Conservation (phyloP, 1,140 invertebrate genomes). For the Micrasema minimum region DNA sequence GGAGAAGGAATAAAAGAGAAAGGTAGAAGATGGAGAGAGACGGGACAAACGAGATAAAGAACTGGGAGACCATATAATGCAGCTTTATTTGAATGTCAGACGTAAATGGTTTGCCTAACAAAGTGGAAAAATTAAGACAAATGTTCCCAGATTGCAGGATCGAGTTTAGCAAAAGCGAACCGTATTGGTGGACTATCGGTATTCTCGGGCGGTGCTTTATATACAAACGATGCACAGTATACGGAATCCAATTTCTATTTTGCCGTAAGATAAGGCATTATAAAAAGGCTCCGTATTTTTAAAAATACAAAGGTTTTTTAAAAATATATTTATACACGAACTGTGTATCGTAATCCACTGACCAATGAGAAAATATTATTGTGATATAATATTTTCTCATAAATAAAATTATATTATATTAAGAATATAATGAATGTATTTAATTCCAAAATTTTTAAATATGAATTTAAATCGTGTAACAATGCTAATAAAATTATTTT, state of each 20-base stretch:
- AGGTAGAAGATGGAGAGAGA: neutral
- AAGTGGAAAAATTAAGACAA: conserved; percentile 53
- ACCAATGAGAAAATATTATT: too few species aligned
- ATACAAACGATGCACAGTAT: neutral
- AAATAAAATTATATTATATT: too few species aligned
- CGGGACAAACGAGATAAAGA: conserved; percentile 7
- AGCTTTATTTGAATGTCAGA: conserved; percentile 54
- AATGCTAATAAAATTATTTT: too few species aligned
- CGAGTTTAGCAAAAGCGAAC: neutral
- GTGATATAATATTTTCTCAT: too few species aligned
- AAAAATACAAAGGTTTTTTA: too few species aligned
- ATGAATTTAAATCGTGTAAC: too few species aligned
- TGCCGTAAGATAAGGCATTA: too few species aligned
- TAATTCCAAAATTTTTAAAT: too few species aligned
- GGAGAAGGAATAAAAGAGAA: neutral
- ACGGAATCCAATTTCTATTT: neutral
- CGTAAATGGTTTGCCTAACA: conserved; percentile 52
- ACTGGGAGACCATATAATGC: conserved; percentile 33
- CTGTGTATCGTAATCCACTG: too few species aligned
- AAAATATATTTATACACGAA: too few species aligned
- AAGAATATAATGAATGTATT: too few species aligned
- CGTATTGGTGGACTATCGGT: neutral
- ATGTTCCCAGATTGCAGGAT: conserved; percentile 40
- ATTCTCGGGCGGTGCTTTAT: neutral
- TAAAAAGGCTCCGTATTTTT: too few species aligned